A percentile compares a stretch with the other conserved stretches of the same genome.
Conservation (phyloP, 2,797 vertebrate genomes). For the Glyptemys insculpta region DNA sequence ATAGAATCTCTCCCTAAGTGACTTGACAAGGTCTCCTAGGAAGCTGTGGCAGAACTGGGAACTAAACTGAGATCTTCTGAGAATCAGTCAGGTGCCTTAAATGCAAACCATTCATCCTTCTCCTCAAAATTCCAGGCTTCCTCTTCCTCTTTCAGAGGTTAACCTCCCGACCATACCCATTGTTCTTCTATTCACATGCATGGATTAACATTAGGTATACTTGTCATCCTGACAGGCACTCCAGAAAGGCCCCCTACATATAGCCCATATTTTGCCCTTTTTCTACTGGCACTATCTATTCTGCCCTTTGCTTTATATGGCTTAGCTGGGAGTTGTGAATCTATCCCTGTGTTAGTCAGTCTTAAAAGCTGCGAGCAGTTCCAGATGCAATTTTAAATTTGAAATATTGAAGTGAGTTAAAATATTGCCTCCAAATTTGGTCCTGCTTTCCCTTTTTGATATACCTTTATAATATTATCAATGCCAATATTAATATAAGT, state of each 20-base stretch:
- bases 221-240: background rate
- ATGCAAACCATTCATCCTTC: background rate
- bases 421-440: background rate
- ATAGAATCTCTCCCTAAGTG: background rate
- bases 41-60: background rate
- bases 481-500: background rate
- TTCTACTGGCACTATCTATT: background rate
- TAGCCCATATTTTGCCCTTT: background rate
- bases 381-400: background rate
- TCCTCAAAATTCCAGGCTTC: background rate
- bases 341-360: background rate
- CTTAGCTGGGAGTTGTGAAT: background rate
- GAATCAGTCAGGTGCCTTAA: background rate
- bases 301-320: background rate
- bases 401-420: background rate
- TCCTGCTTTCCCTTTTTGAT: background rate
- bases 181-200: background rate
- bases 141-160: background rate
- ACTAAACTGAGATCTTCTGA: background rate
- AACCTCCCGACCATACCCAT: rapidly evolving
- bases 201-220: background rate
- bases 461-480: background rate
- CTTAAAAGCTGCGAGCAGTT: background rate
- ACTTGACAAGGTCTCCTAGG: background rate
- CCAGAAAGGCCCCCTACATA: background rate